Base-by-base conservation (phyloP, 2,888 invertebrate species). In the Dichetophora obliterata region DNA sequence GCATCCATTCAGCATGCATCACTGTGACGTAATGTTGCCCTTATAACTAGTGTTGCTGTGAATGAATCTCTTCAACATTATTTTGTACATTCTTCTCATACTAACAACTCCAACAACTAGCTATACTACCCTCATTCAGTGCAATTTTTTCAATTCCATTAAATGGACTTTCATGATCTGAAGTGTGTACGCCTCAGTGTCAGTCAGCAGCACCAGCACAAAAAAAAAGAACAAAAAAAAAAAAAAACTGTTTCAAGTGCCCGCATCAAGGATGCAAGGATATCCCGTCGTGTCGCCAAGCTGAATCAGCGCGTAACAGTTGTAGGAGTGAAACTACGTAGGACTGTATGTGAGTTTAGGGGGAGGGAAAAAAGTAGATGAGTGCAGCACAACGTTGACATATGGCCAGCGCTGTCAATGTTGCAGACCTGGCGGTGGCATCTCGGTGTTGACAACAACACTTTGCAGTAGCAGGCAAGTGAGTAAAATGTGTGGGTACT, bases 251-350 rank as follows among this genome's bases (percentile, higher is more conserved):
- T 27, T 27, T 50, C 19, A 68, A 68, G 68, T 68, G 68, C 24
- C 54, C 31, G 71, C 71, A 71, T 57, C 57, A 54, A 71, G 71
- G 69, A 69, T 71, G 71, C 57, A 63, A 65, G 66, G 27, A 57
- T 54, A 65, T 50, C 74, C 70, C 76, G 77, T 77, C 71, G 59
- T 77, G 78, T 75, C 70, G 77, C 77, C 79, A 77, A 77, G 77
- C 78, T 80, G 80, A 81, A 79, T 80, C 78, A 80, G 80, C 79
- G 76, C 66, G 54, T 76, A 80, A 75, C 78, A 66, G 75, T 80
- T 9, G 37, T 11, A 11, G 34, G 31, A 14, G 27, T 24, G 6
- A 61, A 31, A 16, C 5, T 19, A 19, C 34, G 19, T 19, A 11
- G 19, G n/a, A n/a, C 22, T 19, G 34, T 2, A n/a, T n/a, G 8